phyloP scores from a whole-genome alignment of 2,113 vertebrate genomes.

The Corythaixoides concolor region DNA sequence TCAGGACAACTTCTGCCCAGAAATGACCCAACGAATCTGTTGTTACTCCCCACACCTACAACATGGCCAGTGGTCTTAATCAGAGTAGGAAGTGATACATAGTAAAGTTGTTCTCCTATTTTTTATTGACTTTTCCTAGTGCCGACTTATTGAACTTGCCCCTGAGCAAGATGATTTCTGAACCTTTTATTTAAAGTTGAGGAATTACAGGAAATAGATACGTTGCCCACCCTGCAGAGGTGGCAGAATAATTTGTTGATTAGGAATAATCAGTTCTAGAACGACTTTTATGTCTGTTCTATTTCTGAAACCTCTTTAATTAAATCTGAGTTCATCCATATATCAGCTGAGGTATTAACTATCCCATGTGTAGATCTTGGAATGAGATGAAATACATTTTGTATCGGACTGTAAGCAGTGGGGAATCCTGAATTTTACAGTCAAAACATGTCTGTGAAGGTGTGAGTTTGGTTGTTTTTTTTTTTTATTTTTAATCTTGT shows the following conservation, averaged over 20 bases:
- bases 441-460: background rate
- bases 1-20: background rate
- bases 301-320: slow-evolving; percentile 67
- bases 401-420: background rate
- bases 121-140: background rate
- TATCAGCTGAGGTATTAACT: slow-evolving; percentile 52
- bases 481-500: background rate
- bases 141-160: slow-evolving; percentile 30
- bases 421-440: background rate
- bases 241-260: slow-evolving; percentile 67
- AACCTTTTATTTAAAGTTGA: slow-evolving; percentile 43
- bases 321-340: slow-evolving; percentile 38
- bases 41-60: background rate
- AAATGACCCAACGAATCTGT: background rate
- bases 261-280: slow-evolving; percentile 62
- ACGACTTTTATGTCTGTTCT: slow-evolving; percentile 57
- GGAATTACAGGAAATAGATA: slow-evolving; percentile 61
- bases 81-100: background rate
- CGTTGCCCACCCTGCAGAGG: slow-evolving; percentile 35
- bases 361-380: background rate
- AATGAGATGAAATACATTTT: slow-evolving; percentile 3
- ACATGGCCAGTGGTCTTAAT: background rate
- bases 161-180: slow-evolving; percentile 28
- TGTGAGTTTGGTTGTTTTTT: too few species aligned
- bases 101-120: background rate